Percentiles rank a stretch among this genome's conserved stretches.
These are phyloP conservation scores for Patagioenas fasciata DNA, from an alignment of 2,113 vertebrate genomes.

Conservation along the genomic window DNA sequence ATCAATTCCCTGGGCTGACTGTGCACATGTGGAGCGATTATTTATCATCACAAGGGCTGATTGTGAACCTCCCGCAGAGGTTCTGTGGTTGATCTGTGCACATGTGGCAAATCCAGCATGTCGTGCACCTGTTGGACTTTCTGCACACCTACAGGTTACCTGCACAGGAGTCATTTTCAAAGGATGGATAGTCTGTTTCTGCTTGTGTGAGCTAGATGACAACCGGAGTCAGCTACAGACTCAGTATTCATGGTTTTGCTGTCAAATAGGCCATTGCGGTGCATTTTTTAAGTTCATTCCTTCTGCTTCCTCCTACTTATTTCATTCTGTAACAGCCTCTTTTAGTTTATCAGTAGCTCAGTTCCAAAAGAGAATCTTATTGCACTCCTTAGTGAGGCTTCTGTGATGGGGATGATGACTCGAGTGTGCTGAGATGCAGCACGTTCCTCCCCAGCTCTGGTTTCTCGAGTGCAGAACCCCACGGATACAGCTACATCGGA, in stretches of 20 bases:
- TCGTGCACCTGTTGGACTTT: neutral
- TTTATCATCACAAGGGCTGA: neutral
- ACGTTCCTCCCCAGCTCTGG: too few relatives aligned
- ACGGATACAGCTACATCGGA: neutral
- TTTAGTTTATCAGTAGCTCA: neutral
- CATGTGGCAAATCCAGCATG: rapidly evolving
- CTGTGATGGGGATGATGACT: neutral
- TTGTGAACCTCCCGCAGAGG: neutral
- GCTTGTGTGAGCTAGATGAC: neutral
- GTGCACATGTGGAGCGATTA: neutral
- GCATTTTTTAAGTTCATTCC: neutral
- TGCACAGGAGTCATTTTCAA: neutral
- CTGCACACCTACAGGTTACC: neutral
- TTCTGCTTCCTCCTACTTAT: neutral
- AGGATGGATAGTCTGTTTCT: neutral
- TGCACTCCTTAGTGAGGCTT: neutral
- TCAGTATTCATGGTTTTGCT: neutral
- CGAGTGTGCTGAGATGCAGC: neutral
- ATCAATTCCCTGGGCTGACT: neutral
- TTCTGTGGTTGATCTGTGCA: neutral
- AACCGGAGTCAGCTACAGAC: neutral
- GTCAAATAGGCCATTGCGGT: neutral
- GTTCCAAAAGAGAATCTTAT: neutral
- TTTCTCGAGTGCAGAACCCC: neutral
- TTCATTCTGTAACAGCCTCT: neutral